Evolutionary conservation across 2,888 invertebrate genomes (phyloP).

Genomic region (Pterostichus niger): DNA sequence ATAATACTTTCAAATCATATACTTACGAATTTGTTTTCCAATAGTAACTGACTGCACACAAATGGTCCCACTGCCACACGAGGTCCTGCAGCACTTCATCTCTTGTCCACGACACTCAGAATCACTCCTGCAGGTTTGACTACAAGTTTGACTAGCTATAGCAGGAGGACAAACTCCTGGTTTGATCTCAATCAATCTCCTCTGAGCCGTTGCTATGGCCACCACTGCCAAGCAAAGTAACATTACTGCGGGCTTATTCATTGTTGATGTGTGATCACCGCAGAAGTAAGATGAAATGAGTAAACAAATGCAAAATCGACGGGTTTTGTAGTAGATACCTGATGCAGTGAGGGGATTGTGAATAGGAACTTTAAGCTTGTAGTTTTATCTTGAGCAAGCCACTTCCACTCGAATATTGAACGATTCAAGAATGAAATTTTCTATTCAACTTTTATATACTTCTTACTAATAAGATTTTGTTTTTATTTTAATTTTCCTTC

Average conservation of each 20-base stretch:
- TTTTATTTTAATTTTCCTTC: no score
- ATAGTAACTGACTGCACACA: constrained; percentile 75
- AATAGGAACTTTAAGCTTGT: background rate
- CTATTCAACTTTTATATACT: no score
- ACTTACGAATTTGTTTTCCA: constrained; percentile 68
- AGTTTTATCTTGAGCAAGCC: background rate
- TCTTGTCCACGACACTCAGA: constrained; percentile 72
- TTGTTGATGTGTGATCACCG: no score
- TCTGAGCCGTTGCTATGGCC: background rate
- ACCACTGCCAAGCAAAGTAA: background rate
- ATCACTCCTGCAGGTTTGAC: constrained; percentile 73
- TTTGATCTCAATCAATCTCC: constrained; percentile 69
- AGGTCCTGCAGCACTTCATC: constrained; percentile 75
- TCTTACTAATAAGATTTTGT: no score
- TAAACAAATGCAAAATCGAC: no score
- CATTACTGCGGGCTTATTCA: no score
- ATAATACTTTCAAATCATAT: constrained; percentile 39
- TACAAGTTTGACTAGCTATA: constrained; percentile 73
- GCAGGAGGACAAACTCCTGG: constrained; percentile 75
- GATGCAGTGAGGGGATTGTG: background rate
- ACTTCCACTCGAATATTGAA: no score
- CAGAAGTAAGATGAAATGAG: no score
- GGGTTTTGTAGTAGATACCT: no score
- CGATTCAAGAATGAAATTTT: background rate
- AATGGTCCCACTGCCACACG: constrained; percentile 73